Evolutionary conservation across 1,140 invertebrate genomes (phyloP), one percentile per base, ranked within the genome.

Genomic region (Lysiphlebus fabarum): DNA sequence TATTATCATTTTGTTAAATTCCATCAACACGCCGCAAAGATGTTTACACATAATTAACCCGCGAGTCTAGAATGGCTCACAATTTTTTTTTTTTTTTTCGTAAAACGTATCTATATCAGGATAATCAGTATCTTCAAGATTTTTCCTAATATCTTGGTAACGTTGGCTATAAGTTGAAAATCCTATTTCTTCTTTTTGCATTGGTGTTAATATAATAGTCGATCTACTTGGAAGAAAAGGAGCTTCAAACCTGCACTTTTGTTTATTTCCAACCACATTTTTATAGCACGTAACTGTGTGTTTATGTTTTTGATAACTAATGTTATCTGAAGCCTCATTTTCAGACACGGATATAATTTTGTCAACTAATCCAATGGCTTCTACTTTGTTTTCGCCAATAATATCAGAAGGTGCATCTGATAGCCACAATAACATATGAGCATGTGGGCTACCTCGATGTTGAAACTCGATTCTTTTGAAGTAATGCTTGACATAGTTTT

Each of bases 391-490:
- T n/a, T 41, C 14, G 37, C 38, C 44, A 67, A 65, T 66, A 58
- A 37, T 66, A 70, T 55, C 62, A 48, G 26, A 17, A 42, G 70
- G 71, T 55, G 70, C 66, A 58, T 75, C 67, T 7, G 59, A 58
- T n/a, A 75, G 50, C 74, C 72, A 76, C 6, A 67, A 12, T 43
- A 76, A 56, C 36, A 67, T 68, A 59, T 75, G 74, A 9, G 65
- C 65, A 62, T 67, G 69, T 58, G 66, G 75, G 67, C 70, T 77
- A 33, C 67, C 78, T 54, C 59, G 65, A 68, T 71, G 67, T 64
- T 70, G 73, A 67, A 73, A 79, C 64, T 72, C 75, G 58, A 71
- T 67, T 53, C 69, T 45, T 65, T 62, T 67, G 49, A 69, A 76
- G 50, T 66, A 75, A 63, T 74, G n/a, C 6, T 59, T 11, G 53